Conservation (phyloP, 2,888 invertebrate species). For the Lymantria monacha region DNA sequence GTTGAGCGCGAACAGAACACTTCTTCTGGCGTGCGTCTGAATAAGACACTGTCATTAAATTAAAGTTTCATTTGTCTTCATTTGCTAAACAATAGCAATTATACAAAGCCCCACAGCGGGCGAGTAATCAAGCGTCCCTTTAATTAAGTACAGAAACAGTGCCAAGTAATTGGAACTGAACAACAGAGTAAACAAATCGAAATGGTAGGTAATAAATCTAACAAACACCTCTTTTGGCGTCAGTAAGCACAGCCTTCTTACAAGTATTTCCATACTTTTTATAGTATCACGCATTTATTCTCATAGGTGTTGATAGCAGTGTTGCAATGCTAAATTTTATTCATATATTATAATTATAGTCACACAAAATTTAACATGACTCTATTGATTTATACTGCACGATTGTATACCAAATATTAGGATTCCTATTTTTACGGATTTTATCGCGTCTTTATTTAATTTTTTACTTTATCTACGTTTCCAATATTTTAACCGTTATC, state of each 20-base stretch:
- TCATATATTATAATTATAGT: too few relatives aligned
- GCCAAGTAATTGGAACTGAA: constrained; percentile 83
- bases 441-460: too few relatives aligned
- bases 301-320: too few relatives aligned
- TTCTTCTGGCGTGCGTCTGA: constrained; percentile 69
- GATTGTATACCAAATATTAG: too few relatives aligned
- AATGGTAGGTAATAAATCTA: constrained; percentile 80
- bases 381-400: too few relatives aligned
- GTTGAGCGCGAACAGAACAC: constrained; percentile 53
- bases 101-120: constrained; percentile 81
- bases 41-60: constrained; percentile 81
- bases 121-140: constrained; percentile 82
- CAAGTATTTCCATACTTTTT: constrained; percentile 11
- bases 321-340: too few relatives aligned
- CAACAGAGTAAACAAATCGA: constrained; percentile 82
- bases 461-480: too few relatives aligned
- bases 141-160: constrained; percentile 83
- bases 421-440: too few relatives aligned
- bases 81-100: constrained; percentile 83
- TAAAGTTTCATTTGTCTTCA: constrained; percentile 83
- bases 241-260: constrained; percentile 48
- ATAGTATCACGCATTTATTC: too few relatives aligned
- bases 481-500: too few relatives aligned
- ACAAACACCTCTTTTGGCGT: constrained; percentile 77
- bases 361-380: too few relatives aligned